Evolutionary conservation across 2,797 vertebrate genomes (phyloP).

Genomic region (Naso thynnoides): DNA sequence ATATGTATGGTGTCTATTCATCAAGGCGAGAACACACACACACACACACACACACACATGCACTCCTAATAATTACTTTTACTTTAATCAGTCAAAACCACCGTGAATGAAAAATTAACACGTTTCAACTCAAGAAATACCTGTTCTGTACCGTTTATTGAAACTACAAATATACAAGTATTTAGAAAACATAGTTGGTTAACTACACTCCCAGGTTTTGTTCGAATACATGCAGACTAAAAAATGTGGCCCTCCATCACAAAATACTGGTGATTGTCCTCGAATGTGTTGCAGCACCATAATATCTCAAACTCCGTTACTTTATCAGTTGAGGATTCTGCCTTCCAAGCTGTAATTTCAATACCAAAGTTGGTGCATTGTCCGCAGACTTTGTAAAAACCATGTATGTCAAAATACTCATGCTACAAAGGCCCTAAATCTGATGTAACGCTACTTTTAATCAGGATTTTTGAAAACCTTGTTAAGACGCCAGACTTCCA

Average conservation of each 20-base stretch:
- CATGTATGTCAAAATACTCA: no score
- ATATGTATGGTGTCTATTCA: slow-evolving; percentile 41
- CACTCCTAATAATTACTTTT: neutral
- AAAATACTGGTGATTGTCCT: neutral
- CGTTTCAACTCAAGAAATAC: no score
- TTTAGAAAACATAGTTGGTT: neutral
- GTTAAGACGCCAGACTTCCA: neutral
- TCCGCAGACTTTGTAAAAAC: neutral
- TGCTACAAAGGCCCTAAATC: no score
- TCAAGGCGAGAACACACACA: slow-evolving; percentile 23
- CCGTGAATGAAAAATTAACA: neutral
- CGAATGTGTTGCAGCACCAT: neutral
- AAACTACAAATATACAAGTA: neutral
- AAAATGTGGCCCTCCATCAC: neutral
- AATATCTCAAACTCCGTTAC: neutral
- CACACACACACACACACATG: slow-evolving; percentile 12
- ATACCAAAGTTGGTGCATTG: neutral
- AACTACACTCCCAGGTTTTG: neutral
- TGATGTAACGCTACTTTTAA: no score
- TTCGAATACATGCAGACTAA: neutral
- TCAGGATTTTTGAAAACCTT: neutral
- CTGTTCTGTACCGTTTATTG: neutral
- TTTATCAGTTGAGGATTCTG: neutral
- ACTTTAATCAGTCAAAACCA: no score
- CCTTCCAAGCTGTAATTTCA: neutral